Evolutionary conservation across 2,797 vertebrate species (phyloP).

Genomic region (Martes flavigula): DNA sequence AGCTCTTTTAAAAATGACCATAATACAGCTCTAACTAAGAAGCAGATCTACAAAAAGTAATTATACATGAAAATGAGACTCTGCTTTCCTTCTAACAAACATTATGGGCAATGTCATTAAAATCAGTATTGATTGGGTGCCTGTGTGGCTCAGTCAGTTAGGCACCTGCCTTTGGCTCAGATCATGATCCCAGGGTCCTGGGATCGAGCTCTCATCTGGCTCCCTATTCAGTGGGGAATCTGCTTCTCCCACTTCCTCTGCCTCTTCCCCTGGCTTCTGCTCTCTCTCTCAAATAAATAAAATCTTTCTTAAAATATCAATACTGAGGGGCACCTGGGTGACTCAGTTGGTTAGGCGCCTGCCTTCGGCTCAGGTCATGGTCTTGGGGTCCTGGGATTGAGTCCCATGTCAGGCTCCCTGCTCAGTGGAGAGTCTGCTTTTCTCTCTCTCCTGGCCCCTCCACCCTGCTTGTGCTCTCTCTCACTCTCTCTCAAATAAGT

Average conservation of each 20-base stretch:
- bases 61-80: background rate
- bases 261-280: no score
- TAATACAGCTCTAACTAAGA: background rate
- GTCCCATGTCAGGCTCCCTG: background rate
- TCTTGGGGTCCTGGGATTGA: no score
- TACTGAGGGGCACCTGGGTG: background rate
- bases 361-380: no score
- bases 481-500: background rate
- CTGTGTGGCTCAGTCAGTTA: no score
- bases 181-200: no score
- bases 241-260: no score
- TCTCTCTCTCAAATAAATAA: no score
- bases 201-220: no score
- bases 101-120: conserved; percentile 1
- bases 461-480: no score
- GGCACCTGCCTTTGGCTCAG: no score
- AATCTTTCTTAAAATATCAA: background rate
- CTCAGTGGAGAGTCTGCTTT: background rate
- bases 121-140: background rate
- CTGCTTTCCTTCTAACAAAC: background rate
- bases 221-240: no score
- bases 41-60: background rate
- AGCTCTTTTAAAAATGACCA: background rate
- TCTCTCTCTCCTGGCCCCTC: background rate
- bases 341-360: no score